phyloP scores from a whole-genome alignment of 2,797 vertebrate species.

The Myotis pilosus region DNA sequence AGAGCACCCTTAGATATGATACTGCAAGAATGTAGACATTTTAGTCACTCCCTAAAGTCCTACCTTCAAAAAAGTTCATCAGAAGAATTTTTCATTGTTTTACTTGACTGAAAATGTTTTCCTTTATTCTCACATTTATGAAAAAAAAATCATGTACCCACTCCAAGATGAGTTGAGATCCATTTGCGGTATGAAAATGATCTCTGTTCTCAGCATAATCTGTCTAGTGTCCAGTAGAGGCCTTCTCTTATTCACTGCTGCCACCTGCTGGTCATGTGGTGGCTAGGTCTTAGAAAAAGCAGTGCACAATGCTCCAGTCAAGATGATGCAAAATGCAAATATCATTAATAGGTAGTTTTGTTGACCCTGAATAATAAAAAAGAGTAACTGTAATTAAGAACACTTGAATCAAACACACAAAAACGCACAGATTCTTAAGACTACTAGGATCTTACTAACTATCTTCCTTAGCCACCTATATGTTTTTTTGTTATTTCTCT shows the following conservation, averaged over 20 bases:
- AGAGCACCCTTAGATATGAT: background rate
- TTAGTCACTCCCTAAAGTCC: background rate
- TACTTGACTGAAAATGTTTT: background rate
- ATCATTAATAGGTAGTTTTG: conserved; percentile 86
- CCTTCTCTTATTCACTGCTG: conserved; percentile 51
- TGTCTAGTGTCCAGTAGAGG: rapidly evolving
- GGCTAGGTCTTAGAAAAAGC: conserved; percentile 89
- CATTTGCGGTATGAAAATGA: background rate
- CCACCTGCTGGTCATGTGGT: conserved; percentile 81
- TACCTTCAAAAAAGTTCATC: background rate
- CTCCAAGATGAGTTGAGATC: background rate
- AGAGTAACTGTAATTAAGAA: background rate
- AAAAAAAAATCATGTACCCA: background rate
- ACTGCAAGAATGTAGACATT: background rate
- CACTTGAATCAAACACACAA: background rate
- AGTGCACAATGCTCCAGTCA: conserved; percentile 88
- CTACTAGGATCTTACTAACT: background rate
- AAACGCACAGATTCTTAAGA: background rate
- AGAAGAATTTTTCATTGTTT: conserved; percentile 15
- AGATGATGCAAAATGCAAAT: conserved; percentile 85
- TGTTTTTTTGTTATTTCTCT: background rate
- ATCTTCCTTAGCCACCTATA: background rate
- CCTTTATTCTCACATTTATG: conserved; percentile 3
- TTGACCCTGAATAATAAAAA: conserved; percentile 83
- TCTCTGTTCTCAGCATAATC: background rate